phyloP scores from a whole-genome alignment of 2,888 invertebrate genomes.

The Ophonus ardosiacus region DNA sequence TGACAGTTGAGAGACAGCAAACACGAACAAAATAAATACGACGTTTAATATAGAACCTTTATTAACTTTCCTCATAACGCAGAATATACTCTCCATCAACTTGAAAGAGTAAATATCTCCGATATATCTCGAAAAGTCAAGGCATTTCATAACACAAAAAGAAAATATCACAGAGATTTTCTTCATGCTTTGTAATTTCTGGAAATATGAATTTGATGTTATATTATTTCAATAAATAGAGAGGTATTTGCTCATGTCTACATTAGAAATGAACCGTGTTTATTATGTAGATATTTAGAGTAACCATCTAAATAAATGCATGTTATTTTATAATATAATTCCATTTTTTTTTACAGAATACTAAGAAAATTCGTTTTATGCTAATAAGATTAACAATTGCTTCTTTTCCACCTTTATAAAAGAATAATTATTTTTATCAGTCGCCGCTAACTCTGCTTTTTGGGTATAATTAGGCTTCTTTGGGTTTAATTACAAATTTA shows the following conservation, averaged over 20 bases:
- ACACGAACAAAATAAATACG: constrained; percentile 21
- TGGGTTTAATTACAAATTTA: too few species aligned
- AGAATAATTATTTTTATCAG: too few species aligned
- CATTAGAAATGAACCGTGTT: neutral
- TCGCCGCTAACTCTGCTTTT: too few species aligned
- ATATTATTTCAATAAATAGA: neutral
- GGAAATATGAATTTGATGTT: constrained; percentile 3
- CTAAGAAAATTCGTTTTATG: too few species aligned
- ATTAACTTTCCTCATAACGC: constrained; percentile 1
- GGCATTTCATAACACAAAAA: neutral
- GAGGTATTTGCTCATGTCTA: neutral
- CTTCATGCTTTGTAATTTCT: neutral
- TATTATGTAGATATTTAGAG: neutral
- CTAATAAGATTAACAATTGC: too few species aligned
- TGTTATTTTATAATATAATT: neutral
- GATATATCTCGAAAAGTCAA: neutral
- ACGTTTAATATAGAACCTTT: constrained; percentile 13
- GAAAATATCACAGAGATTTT: neutral
- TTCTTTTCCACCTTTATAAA: too few species aligned
- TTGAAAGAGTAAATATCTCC: constrained; percentile 3
- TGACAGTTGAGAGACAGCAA: constrained; percentile 10
- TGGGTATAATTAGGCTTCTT: too few species aligned
- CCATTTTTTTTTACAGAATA: too few species aligned
- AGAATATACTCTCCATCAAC: neutral
- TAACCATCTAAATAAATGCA: neutral